phyloP scores from a whole-genome alignment of 1,140 invertebrate species.

The Pectinophora gossypiella region DNA sequence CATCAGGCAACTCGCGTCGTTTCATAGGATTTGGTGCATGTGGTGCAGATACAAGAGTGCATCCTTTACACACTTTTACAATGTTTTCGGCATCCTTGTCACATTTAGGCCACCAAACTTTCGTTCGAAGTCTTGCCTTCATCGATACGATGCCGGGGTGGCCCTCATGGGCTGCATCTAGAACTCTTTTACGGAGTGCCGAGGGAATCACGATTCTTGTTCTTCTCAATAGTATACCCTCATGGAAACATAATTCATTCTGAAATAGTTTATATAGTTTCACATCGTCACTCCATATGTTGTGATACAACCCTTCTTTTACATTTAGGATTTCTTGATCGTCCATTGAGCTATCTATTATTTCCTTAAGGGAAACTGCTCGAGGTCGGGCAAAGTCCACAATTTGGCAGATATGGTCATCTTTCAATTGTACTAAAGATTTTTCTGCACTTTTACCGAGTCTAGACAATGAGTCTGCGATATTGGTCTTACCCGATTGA shows the following conservation, averaged over 20 bases:
- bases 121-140: not conserved
- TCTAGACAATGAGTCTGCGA: slow-evolving; percentile 48
- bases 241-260: not conserved
- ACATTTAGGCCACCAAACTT: not conserved
- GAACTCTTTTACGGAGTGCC: not conserved
- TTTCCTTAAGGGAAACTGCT: not conserved
- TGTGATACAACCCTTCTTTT: not conserved
- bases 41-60: not conserved
- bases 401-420: not conserved
- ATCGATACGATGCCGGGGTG: not conserved
- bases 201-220: not conserved
- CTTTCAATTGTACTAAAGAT: not conserved
- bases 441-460: too few species aligned
- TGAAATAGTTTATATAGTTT: not conserved
- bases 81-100: not conserved
- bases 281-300: not conserved
- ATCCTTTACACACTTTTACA: not conserved
- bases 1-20: not conserved
- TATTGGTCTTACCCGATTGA: slow-evolving; percentile 46
- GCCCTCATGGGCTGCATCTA: not conserved
- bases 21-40: not conserved
- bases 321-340: not conserved
- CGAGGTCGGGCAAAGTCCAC: not conserved
- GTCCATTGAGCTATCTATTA: not conserved
- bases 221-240: not conserved